Conservation (phyloP, 64 coral and sea anemone species). For the Astreopora myriophthalma region DNA sequence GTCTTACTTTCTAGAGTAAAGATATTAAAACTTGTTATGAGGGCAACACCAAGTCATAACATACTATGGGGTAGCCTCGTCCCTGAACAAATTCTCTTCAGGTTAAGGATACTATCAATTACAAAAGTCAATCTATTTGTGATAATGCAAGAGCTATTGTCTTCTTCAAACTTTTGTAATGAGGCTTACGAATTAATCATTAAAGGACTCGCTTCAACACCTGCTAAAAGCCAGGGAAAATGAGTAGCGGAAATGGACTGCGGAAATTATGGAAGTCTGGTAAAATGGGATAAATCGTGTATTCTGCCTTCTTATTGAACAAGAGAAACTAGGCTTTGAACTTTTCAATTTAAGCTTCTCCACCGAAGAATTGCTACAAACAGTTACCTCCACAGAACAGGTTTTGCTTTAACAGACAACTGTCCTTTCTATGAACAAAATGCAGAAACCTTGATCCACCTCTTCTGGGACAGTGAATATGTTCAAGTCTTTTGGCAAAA, state of each 20-base stretch:
- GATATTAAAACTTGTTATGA: neutral
- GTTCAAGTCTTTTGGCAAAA: slow-evolving; percentile 30
- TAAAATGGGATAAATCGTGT: neutral
- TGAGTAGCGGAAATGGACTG: neutral
- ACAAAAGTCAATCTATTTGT: neutral
- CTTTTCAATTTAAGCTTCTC: slow-evolving; percentile 24
- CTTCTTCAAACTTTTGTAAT: neutral
- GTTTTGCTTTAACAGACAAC: neutral
- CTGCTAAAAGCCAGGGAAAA: neutral
- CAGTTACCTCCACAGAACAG: slow-evolving; percentile 18
- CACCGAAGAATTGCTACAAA: slow-evolving; percentile 36
- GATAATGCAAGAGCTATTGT: neutral
- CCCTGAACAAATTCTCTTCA: neutral
- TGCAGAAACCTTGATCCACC: neutral
- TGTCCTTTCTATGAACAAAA: slow-evolving; percentile 14
- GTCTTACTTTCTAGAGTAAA: no score
- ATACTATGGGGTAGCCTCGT: neutral
- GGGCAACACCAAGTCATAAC: neutral
- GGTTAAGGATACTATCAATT: neutral
- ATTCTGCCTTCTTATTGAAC: neutral
- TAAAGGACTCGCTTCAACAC: neutral
- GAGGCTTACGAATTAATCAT: neutral
- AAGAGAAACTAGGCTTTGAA: neutral
- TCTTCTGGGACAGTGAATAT: slow-evolving; percentile 41
- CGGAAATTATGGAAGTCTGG: neutral